Evolutionary conservation across 2,797 vertebrate genomes (phyloP).

Genomic region (Neosilurus hyrtlii): DNA sequence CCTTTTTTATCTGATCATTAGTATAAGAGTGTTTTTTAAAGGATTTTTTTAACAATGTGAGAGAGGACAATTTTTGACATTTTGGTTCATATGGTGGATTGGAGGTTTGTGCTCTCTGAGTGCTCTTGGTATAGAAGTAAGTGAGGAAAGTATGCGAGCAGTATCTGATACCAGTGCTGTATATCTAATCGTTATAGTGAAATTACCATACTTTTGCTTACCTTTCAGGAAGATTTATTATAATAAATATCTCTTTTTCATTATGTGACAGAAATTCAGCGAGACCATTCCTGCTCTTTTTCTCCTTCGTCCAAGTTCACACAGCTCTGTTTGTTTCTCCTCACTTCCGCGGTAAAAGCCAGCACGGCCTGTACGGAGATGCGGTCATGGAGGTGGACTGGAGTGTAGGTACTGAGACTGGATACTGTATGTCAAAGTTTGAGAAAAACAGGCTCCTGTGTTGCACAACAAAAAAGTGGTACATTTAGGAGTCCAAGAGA

Average conservation of each 20-base stretch:
- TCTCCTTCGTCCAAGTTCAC: constrained; percentile 87
- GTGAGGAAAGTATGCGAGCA: background rate
- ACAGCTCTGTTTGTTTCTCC: constrained; percentile 80
- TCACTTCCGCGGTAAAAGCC: constrained; percentile 76
- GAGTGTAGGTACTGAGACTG: constrained; percentile 79
- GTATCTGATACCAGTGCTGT: background rate
- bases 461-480: too few species aligned
- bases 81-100: too few species aligned
- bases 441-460: background rate
- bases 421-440: background rate
- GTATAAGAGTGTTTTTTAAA: too few species aligned
- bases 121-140: background rate
- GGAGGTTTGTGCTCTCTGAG: too few species aligned
- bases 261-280: constrained; percentile 66
- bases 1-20: too few species aligned
- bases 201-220: background rate
- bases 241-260: background rate
- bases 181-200: background rate
- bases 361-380: constrained; percentile 85
- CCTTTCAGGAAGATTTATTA: background rate
- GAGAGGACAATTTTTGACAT: too few species aligned
- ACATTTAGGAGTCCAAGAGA: too few species aligned
- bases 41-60: too few species aligned
- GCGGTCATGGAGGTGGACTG: constrained; percentile 88
- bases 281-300: constrained; percentile 80